Conservation (phyloP, 30 jellyfish, hydroid and myxozoan species). For the Pelagia noctiluca region DNA sequence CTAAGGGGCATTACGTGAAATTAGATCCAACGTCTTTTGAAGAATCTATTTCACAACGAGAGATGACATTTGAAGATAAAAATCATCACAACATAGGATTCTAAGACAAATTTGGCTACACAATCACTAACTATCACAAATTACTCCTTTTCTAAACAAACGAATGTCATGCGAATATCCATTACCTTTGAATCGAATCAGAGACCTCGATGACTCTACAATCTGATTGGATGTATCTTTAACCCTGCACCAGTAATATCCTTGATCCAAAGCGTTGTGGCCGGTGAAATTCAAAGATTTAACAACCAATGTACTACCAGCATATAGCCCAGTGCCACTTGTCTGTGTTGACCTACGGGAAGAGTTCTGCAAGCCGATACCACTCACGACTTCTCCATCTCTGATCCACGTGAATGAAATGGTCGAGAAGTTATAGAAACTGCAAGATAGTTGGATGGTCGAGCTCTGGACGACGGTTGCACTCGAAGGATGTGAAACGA, state of each 20-base stretch:
- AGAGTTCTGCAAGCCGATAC: not conserved
- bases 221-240: conserved; percentile 24
- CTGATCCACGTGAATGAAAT: conserved; percentile 42
- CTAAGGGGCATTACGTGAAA: no score
- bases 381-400: conserved; percentile 21
- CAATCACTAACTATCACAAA: no score
- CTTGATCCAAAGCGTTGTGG: conserved; percentile 30
- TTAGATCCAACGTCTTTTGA: no score
- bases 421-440: conserved; percentile 41
- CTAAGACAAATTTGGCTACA: no score
- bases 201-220: conserved; percentile 33
- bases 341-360: not conserved
- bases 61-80: no score
- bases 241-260: conserved; percentile 51
- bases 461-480: not conserved
- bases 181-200: conserved; percentile 63
- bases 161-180: no score
- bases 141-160: no score
- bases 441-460: conserved; percentile 20
- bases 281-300: conserved; percentile 13
- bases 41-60: no score
- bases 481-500: conserved; percentile 19
- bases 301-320: conserved; percentile 20
- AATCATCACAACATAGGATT: no score
- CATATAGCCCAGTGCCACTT: conserved; percentile 2